These are phyloP conservation scores for Sebastes hopkinsi DNA, from an alignment of 2,797 vertebrate species.

Conservation along the genomic window DNA sequence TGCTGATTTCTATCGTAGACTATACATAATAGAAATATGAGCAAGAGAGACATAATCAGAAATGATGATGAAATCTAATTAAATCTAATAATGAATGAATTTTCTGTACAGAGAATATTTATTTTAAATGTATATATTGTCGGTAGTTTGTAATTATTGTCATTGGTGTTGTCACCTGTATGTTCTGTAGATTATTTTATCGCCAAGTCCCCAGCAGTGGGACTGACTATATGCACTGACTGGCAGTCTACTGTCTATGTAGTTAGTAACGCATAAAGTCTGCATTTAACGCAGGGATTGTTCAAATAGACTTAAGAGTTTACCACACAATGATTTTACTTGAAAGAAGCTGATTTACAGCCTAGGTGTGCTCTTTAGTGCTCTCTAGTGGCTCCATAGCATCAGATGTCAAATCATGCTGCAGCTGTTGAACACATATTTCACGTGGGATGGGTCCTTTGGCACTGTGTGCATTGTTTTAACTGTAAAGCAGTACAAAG, in stretches of 20 bases:
- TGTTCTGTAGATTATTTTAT: constrained; percentile 48
- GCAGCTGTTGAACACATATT: constrained; percentile 53
- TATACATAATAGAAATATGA: constrained; percentile 39
- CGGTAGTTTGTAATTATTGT: constrained; percentile 63
- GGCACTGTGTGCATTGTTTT: constrained; percentile 26
- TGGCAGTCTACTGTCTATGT: constrained; percentile 50
- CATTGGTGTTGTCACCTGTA: constrained; percentile 43
- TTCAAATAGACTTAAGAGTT: constrained; percentile 31
- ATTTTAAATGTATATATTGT: constrained; percentile 73
- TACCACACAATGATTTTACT: constrained; percentile 47
- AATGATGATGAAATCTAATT: constrained; percentile 22
- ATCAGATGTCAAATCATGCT: not conserved
- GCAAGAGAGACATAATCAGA: constrained; percentile 40
- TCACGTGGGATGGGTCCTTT: constrained; percentile 9
- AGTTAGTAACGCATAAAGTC: constrained; percentile 52
- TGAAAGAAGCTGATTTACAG: constrained; percentile 49
- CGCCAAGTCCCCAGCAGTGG: constrained; percentile 54
- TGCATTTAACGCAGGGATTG: constrained; percentile 45
- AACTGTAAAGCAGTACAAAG: constrained; percentile 41
- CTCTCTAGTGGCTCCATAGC: constrained; percentile 41
- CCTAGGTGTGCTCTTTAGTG: constrained; percentile 30
- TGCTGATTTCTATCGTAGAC: constrained; percentile 32
- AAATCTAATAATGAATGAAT: constrained; percentile 57
- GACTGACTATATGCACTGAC: constrained; percentile 76
- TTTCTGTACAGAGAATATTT: constrained; percentile 78